These are phyloP conservation scores for Pimephales promelas DNA, from an alignment of 2,113 vertebrate genomes.

Conservation along the genomic window DNA sequence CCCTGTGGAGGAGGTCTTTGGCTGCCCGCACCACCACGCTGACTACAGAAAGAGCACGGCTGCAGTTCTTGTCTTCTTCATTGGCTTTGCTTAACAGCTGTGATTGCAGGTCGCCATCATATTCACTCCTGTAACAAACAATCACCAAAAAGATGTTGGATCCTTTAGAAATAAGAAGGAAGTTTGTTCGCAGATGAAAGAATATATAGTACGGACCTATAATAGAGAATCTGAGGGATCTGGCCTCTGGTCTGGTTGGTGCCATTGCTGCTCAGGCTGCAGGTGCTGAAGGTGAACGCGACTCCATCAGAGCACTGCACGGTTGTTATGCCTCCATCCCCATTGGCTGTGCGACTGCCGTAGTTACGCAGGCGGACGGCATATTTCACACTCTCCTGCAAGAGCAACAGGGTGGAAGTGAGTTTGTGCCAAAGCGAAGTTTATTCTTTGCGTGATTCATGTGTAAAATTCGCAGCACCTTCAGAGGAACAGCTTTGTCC, in stretches of 20 bases:
- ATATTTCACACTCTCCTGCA: constrained; percentile 94
- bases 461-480: constrained; percentile 75
- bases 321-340: constrained; percentile 97
- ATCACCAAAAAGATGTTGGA: background rate
- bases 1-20: constrained; percentile 94
- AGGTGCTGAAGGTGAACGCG: constrained; percentile 94
- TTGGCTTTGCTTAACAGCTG: constrained; percentile 97
- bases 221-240: constrained; percentile 97
- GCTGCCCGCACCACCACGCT: constrained; percentile 93
- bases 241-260: constrained; percentile 98
- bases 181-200: background rate
- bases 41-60: constrained; percentile 93
- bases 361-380: constrained; percentile 96
- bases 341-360: constrained; percentile 97
- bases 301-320: constrained; percentile 95
- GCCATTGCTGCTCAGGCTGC: constrained; percentile 98
- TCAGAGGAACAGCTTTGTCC: constrained; percentile 95
- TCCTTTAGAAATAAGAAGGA: background rate
- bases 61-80: constrained; percentile 98
- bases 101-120: constrained; percentile 96
- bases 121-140: constrained; percentile 86
- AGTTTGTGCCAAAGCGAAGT: background rate
- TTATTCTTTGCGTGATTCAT: background rate
- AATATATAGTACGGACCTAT: constrained; percentile 77
- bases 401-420: background rate